A percentile compares a stretch with the other conserved stretches of the same genome.
Conservation (phyloP, 2,113 vertebrate genomes). For the Dasyornis broadbenti region DNA sequence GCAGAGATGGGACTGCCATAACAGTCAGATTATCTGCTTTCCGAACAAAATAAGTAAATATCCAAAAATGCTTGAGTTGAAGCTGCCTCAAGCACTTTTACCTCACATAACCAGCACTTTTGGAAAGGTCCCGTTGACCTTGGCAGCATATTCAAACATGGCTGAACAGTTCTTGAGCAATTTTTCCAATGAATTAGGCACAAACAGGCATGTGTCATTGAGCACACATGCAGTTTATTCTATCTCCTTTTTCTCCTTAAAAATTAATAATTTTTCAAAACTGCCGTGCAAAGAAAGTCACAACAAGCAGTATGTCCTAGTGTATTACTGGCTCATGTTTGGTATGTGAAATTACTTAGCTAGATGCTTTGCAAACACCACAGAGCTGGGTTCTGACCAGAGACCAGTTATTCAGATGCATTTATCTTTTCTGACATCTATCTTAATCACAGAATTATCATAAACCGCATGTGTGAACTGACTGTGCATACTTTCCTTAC, state of each 20-base stretch:
- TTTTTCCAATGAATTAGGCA: not conserved
- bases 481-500: not conserved
- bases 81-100: constrained; percentile 1
- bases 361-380: not conserved
- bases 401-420: not conserved
- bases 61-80: not conserved
- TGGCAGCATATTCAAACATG: not conserved
- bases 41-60: constrained; percentile 32
- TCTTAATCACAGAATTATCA: not conserved
- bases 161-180: not conserved
- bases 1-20: not conserved
- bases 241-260: constrained; percentile 10
- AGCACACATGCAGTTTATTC: not conserved
- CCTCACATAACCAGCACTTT: not conserved
- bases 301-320: not conserved
- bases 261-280: constrained; percentile 47
- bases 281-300: not conserved
- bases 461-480: not conserved
- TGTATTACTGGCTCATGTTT: not conserved
- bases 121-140: constrained; percentile 13
- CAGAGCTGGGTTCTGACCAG: not conserved
- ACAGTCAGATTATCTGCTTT: not conserved
- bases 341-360: not conserved
- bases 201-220: not conserved
- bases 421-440: not conserved